These are phyloP conservation scores for Phorcus lineatus DNA, from an alignment of 2,888 invertebrate genomes.

Conservation along the genomic window DNA sequence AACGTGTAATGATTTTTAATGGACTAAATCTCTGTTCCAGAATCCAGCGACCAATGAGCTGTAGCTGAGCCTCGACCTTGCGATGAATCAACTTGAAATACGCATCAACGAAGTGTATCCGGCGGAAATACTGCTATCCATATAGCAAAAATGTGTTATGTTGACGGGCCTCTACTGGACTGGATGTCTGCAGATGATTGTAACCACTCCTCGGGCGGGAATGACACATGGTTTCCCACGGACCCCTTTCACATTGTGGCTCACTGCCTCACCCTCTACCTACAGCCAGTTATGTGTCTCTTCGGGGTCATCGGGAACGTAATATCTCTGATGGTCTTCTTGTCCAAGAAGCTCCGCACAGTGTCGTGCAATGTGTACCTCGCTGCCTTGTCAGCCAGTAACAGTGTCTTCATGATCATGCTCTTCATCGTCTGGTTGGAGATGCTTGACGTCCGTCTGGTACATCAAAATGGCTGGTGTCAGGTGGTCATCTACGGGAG, in stretches of 20 bases:
- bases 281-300: conserved; percentile 82
- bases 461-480: conserved; percentile 78
- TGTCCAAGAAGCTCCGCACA: conserved; percentile 82
- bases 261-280: conserved; percentile 40
- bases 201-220: neutral
- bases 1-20: no score
- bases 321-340: conserved; percentile 85
- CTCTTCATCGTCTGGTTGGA: conserved; percentile 77
- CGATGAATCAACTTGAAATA: no score
- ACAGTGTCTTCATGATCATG: conserved; percentile 84
- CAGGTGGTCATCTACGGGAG: conserved; percentile 84
- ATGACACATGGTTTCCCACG: neutral
- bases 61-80: no score
- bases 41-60: no score
- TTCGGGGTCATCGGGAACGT: conserved; percentile 86
- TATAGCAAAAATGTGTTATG: no score
- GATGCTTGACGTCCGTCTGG: conserved; percentile 45
- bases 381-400: conserved; percentile 85
- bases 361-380: conserved; percentile 88
- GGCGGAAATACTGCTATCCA: no score
- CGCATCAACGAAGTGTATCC: no score
- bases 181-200: no score
- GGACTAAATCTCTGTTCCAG: no score
- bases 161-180: no score
- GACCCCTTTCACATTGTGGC: conserved; percentile 7